Conservation (phyloP, 1,140 invertebrate genomes). For the Drosophila micromelanica region DNA sequence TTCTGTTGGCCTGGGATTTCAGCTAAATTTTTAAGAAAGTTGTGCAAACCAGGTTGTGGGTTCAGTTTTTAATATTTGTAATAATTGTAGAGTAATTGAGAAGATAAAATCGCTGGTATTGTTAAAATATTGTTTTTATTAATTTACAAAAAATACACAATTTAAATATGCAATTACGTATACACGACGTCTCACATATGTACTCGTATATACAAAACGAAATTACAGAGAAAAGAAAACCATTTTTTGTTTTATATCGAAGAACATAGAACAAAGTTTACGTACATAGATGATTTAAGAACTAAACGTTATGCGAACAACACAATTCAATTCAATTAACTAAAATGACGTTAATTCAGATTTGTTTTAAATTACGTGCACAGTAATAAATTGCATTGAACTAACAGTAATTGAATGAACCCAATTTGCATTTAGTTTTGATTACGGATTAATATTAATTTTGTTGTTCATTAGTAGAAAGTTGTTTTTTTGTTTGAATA, state of each 20-base stretch:
- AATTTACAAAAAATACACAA: conserved; percentile 83
- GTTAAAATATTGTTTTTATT: conserved; percentile 77
- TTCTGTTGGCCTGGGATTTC: too few relatives aligned
- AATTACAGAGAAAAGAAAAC: conserved; percentile 54
- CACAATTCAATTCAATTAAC: conserved; percentile 30
- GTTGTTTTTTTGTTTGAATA: not conserved
- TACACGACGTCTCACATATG: conserved; percentile 65
- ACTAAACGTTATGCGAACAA: conserved; percentile 51
- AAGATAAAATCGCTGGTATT: conserved; percentile 3
- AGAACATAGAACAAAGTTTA: conserved; percentile 49
- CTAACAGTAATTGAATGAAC: conserved; percentile 64
- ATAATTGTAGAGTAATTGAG: too few relatives aligned
- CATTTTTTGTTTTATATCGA: conserved; percentile 12
- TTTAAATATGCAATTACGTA: conserved; percentile 71
- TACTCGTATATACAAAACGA: conserved; percentile 76
- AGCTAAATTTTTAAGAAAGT: too few relatives aligned
- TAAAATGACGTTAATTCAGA: conserved; percentile 21
- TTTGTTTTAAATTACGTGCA: conserved; percentile 48
- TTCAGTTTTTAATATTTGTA: too few relatives aligned
- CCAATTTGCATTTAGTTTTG: conserved; percentile 35
- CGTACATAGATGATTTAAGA: conserved; percentile 39
- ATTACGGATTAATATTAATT: conserved; percentile 43
- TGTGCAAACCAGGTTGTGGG: too few relatives aligned
- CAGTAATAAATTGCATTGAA: conserved; percentile 76
- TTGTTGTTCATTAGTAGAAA: conserved; percentile 36